These are phyloP conservation scores for Phortica magna DNA, from an alignment of 2,888 invertebrate genomes.

Conservation along the genomic window DNA sequence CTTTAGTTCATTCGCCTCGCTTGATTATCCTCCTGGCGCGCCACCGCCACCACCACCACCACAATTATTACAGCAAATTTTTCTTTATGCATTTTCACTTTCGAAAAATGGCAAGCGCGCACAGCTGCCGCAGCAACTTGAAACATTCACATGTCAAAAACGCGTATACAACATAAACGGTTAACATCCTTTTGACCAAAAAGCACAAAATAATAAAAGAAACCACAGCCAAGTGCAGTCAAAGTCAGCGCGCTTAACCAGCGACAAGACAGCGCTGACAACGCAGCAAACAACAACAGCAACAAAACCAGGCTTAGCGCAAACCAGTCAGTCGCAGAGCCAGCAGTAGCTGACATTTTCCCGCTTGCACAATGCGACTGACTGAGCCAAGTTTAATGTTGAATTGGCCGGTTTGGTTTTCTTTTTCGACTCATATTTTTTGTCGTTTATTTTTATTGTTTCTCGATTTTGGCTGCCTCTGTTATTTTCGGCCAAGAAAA, in stretches of 20 bases:
- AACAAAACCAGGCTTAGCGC: neutral
- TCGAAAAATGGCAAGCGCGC: conserved; percentile 16
- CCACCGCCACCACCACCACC: too few species aligned
- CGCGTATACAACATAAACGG: conserved; percentile 17
- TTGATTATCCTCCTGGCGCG: conserved; percentile 21
- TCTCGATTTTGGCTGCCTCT: neutral
- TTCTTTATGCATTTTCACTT: conserved; percentile 20
- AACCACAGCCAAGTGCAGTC: conserved; percentile 25
- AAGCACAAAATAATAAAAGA: neutral
- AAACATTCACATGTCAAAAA: conserved; percentile 29
- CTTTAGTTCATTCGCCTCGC: conserved; percentile 23
- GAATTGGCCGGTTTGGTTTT: neutral
- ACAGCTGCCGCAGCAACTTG: neutral
- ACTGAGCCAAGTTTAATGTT: conserved; percentile 4
- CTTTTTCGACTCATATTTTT: conserved; percentile 1
- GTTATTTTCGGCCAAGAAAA: neutral
- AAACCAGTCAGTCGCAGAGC: conserved; percentile 14
- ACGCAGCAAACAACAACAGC: neutral
- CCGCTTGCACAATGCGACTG: conserved; percentile 4
- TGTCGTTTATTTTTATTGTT: neutral
- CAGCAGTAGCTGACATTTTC: conserved; percentile 21
- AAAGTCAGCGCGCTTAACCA: neutral
- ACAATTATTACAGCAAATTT: conserved; percentile 17
- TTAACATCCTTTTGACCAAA: conserved; percentile 30
- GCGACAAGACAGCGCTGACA: neutral